Percentiles rank a stretch among this genome's conserved stretches.
Evolutionary conservation across 2,113 vertebrate genomes (phyloP).

Genomic region (Bujurquina vittata): DNA sequence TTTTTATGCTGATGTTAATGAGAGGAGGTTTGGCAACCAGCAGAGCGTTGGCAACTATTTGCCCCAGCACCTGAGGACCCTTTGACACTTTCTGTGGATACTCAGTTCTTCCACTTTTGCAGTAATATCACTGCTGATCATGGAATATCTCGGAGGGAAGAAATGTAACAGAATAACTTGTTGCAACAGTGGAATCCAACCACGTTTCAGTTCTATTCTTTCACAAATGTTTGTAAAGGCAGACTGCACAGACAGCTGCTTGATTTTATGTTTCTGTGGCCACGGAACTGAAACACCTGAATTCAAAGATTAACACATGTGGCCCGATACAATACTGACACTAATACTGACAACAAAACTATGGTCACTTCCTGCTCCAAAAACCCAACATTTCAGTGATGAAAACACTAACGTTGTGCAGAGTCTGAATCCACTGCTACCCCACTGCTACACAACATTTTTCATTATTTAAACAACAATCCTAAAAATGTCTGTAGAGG

Average conservation of each 20-base stretch:
- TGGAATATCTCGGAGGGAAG: neutral
- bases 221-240: neutral
- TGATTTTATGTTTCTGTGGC: neutral
- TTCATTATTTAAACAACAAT: too few species aligned
- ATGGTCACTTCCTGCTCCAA: neutral
- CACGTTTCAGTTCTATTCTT: neutral
- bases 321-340: neutral
- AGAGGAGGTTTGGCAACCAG: neutral
- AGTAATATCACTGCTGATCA: fast-evolving
- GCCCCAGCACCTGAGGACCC: neutral
- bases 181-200: neutral
- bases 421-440: neutral
- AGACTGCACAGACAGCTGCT: neutral
- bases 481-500: neutral
- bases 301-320: neutral
- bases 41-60: neutral
- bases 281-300: neutral
- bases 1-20: neutral
- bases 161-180: neutral
- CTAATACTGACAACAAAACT: neutral
- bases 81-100: neutral
- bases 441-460: too few species aligned
- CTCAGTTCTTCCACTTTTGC: neutral
- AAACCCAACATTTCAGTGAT: neutral
- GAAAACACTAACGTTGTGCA: neutral